Evolutionary conservation across 2,888 invertebrate genomes (phyloP), one percentile per base, ranked within the genome.

Genomic region (Schizotus pectinicornis): DNA sequence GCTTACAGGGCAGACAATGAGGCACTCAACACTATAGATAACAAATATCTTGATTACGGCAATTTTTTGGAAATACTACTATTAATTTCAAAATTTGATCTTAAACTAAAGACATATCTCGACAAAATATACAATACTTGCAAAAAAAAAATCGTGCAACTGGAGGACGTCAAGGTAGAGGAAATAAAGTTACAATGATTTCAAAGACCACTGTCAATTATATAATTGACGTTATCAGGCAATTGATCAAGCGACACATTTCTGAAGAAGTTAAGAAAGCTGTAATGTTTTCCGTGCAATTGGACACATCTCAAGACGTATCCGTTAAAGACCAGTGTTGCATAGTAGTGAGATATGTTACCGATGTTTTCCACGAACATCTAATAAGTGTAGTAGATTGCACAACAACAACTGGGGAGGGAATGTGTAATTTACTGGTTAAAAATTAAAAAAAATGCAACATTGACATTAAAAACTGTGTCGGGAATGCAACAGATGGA

Each of bases 231-330:
- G 31, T 37, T 7, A 58, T 58, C 14, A 11, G n/a, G 32, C 12
- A 33, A n/a, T 5, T 55, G 30, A 47, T 61, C 8, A 30, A 59
- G 47, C 45, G 37, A 14, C 46, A 11, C 1, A 59, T 55, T 36
- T 11, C 35, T n/a, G 31, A 47, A 41, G 14, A 52, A 42, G 35
- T 59, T 31, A 9, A 48, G n/a, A 31, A 56, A 43, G 42, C 57
- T 8, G 42, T 22, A 13, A 53, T 61, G 46, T 62, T 50, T 34
- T 54, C 54, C 7, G 34, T 62, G n/a, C 53, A 62, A 43, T 34
- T 62, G 2, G 60, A 62, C 12, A 61, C 50, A 6, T 53, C 58
- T 7, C 60, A 57, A 52, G 58, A 62, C 34, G 48, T 62, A 3
- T 45, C 31, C 33, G 42, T 38, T 6, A 43, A 14, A 43, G 59